These are phyloP conservation scores for Criorhina ranunculi DNA, from an alignment of 2,888 invertebrate species.

Conservation along the genomic window DNA sequence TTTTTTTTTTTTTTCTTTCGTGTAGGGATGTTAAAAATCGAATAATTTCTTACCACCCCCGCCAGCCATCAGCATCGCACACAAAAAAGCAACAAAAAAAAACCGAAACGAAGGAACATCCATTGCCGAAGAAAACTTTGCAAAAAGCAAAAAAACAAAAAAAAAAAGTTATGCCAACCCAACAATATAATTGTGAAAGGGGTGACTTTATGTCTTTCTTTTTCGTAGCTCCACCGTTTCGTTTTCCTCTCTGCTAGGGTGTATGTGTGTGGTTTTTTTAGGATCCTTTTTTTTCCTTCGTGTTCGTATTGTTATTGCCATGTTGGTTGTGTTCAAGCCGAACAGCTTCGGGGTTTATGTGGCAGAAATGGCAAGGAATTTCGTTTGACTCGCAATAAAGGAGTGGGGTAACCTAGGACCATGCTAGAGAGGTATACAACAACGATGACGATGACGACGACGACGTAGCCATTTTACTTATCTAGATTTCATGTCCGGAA, in stretches of 20 bases:
- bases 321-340: constrained; percentile 36
- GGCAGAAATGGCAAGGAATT: constrained; percentile 44
- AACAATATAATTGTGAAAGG: constrained; percentile 60
- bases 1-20: not conserved
- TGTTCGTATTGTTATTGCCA: constrained; percentile 32
- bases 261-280: constrained; percentile 7
- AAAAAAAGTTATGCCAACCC: constrained; percentile 24
- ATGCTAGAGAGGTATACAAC: constrained; percentile 6
- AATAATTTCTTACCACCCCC: constrained; percentile 22
- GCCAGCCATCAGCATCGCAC: no score
- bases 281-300: constrained; percentile 1
- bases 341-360: constrained; percentile 24
- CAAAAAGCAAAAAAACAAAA: constrained; percentile 23
- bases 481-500: constrained; percentile 64
- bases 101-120: not conserved
- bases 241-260: not conserved
- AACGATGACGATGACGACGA: not conserved
- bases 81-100: not conserved
- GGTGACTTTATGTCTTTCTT: constrained; percentile 65
- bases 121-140: constrained; percentile 33
- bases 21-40: constrained; percentile 29
- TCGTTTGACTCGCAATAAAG: not conserved
- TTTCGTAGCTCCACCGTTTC: constrained; percentile 5
- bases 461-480: constrained; percentile 54
- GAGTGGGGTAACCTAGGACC: constrained; percentile 9